Percentiles rank a stretch among this genome's conserved stretches.
Conservation (phyloP, 2,113 vertebrate species). For the Protobothrops mucrosquamatus region DNA sequence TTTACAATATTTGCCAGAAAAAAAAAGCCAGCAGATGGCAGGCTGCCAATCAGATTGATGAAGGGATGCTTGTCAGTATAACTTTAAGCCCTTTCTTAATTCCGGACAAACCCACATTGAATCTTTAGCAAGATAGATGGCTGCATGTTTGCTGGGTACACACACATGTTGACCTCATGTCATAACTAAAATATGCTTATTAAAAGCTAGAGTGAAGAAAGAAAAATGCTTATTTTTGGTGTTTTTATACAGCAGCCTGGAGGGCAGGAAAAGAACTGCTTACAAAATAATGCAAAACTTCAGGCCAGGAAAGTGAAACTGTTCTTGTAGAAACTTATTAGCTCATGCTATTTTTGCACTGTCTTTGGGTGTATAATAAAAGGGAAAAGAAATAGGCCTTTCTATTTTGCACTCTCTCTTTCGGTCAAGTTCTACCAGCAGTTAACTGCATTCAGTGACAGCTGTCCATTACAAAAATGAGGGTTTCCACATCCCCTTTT, state of each 20-base stretch:
- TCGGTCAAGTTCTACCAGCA: background rate
- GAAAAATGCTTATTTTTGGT: background rate
- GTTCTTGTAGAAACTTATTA: background rate
- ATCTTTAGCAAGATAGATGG: background rate
- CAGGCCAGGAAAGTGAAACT: background rate
- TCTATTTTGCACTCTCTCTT: background rate
- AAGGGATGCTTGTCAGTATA: background rate
- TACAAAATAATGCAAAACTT: background rate
- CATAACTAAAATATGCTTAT: background rate
- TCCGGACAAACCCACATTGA: background rate
- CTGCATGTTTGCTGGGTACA: background rate
- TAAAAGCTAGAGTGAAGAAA: background rate
- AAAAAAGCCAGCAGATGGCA: background rate
- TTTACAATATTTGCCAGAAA: background rate
- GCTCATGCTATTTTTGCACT: background rate
- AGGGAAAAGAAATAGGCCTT: background rate
- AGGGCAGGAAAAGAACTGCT: background rate
- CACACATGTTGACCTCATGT: background rate
- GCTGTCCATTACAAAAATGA: background rate
- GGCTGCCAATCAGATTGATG: background rate
- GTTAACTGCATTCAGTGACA: background rate
- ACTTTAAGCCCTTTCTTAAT: background rate
- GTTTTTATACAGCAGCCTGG: background rate
- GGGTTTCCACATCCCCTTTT: background rate
- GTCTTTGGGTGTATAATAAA: background rate